phyloP scores from a whole-genome alignment of 2,113 vertebrate species.

The Xenus cinereus region DNA sequence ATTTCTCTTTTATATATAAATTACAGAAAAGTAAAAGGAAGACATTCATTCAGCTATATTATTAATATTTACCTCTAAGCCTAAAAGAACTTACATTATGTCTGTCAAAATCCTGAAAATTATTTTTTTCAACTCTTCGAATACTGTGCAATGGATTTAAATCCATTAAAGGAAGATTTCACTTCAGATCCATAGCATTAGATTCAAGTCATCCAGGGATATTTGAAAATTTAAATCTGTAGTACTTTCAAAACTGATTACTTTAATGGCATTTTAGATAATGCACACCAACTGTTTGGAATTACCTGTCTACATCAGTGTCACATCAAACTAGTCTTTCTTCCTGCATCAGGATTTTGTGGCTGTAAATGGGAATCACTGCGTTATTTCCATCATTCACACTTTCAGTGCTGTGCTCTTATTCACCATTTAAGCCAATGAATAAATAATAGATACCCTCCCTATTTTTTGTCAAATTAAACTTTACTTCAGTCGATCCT shows the following conservation, averaged over 20 bases:
- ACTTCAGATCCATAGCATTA: slow-evolving; percentile 6
- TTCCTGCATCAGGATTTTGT: neutral
- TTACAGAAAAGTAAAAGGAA: neutral
- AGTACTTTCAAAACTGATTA: slow-evolving; percentile 20
- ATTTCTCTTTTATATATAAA: neutral
- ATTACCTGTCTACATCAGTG: neutral
- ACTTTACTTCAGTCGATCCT: neutral
- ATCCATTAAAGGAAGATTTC: slow-evolving; percentile 16
- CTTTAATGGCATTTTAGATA: slow-evolving; percentile 23
- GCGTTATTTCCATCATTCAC: neutral
- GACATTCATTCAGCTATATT: neutral
- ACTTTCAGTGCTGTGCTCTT: neutral
- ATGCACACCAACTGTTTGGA: slow-evolving; percentile 7
- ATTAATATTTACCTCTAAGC: neutral
- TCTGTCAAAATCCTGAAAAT: slow-evolving; percentile 7
- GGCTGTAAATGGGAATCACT: neutral
- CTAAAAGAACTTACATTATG: neutral
- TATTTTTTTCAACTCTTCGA: neutral
- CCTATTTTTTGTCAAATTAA: slow-evolving; percentile 2
- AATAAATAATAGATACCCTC: slow-evolving; percentile 8
- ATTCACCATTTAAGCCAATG: neutral
- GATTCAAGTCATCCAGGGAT: neutral
- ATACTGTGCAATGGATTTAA: neutral
- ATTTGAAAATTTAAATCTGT: neutral
- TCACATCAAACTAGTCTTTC: neutral